A percentile compares a stretch with the other conserved stretches of the same genome.
These are phyloP conservation scores for Hyperoplus lanceolatus DNA, from an alignment of 2,797 vertebrate species.

Conservation along the genomic window DNA sequence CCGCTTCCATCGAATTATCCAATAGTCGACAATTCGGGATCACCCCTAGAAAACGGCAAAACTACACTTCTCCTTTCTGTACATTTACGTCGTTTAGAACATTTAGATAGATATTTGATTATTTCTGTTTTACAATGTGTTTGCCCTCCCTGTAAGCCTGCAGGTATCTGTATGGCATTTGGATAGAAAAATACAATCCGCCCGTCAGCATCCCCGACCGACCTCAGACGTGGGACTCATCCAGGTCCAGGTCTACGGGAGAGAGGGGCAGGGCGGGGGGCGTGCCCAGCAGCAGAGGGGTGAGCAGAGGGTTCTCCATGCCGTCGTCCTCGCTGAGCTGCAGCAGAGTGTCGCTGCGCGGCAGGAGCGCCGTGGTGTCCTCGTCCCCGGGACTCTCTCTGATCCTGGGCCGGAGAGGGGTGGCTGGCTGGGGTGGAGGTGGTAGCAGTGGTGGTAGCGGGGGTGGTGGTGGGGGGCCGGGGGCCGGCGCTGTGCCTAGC, in stretches of 20 bases:
- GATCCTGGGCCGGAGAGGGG: conserved; percentile 47
- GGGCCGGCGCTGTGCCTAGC: conserved; percentile 75
- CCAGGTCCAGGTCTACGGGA: conserved; percentile 85
- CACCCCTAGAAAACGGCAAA: not conserved
- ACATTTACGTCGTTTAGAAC: conserved; percentile 9
- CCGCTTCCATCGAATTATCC: no score
- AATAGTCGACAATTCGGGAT: no score
- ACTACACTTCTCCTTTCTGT: conserved; percentile 8
- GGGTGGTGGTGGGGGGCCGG: conserved; percentile 64
- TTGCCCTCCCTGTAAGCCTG: not conserved
- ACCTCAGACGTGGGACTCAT: conserved; percentile 91
- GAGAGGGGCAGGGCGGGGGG: conserved; percentile 70
- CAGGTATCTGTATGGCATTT: conserved; percentile 4
- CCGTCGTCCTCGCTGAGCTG: conserved; percentile 92
- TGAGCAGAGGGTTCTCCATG: conserved; percentile 93
- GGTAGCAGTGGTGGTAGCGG: conserved; percentile 49
- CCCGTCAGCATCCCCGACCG: not conserved
- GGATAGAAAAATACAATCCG: conserved; percentile 8
- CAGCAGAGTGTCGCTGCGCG: conserved; percentile 86
- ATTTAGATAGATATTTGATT: conserved; percentile 11
- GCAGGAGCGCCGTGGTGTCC: conserved; percentile 91
- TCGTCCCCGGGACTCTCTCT: conserved; percentile 90
- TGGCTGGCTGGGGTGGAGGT: conserved; percentile 36
- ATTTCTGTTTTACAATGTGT: not conserved
- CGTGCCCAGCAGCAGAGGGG: conserved; percentile 84